Conservation (phyloP, 2,113 vertebrate genomes). For the Eretmochelys imbricata region DNA sequence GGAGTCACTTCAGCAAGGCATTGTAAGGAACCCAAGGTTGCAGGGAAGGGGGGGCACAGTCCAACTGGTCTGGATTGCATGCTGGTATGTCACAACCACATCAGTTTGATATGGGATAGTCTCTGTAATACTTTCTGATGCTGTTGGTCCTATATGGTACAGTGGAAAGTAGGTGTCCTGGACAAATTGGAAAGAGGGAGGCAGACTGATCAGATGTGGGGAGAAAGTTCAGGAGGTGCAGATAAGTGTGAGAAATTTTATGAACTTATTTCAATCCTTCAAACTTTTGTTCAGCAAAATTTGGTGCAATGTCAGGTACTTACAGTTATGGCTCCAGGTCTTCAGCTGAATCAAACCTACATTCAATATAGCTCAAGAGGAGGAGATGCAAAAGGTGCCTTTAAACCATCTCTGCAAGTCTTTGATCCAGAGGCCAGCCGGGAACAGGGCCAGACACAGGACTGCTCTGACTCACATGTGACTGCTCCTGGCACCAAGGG, state of each 20-base stretch:
- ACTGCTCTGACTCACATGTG: background rate
- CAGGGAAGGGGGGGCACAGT: too few species aligned
- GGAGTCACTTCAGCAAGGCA: too few species aligned
- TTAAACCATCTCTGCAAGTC: background rate
- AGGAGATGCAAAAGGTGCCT: background rate
- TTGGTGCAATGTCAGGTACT: background rate
- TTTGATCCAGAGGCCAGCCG: background rate
- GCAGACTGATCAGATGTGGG: background rate
- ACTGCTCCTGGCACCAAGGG: background rate
- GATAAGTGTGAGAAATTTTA: background rate
- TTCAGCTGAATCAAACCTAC: background rate
- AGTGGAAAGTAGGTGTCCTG: accelerated
- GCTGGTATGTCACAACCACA: too few species aligned
- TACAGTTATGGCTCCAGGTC: background rate
- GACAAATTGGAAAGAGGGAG: background rate
- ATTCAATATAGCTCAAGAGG: accelerated
- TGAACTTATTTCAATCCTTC: background rate
- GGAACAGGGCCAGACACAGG: background rate
- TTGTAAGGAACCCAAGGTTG: too few species aligned
- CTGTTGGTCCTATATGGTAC: background rate
- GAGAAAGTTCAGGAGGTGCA: background rate
- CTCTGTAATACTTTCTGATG: background rate
- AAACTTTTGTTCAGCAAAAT: background rate
- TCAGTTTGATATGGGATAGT: too few species aligned
- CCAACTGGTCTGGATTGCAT: too few species aligned